A percentile compares a stretch with the other conserved stretches of the same genome.
Conservation (phyloP, 2,113 vertebrate species). For the Salvelinus fontinalis region DNA sequence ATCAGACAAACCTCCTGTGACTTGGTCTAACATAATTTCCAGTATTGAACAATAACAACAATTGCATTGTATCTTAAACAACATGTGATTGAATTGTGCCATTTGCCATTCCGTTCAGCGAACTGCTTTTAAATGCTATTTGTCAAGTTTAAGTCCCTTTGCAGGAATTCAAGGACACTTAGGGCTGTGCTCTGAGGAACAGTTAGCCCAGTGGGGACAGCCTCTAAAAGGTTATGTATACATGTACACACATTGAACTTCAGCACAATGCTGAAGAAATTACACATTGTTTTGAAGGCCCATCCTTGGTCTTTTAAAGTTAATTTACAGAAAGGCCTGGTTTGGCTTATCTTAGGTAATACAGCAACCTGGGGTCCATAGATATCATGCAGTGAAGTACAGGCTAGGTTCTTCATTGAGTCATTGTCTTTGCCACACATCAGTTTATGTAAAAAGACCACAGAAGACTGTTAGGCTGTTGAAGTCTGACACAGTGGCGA, state of each 20-base stretch:
- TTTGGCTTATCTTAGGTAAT: not conserved
- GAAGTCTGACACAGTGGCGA: conserved; percentile 10
- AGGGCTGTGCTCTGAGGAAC: conserved; percentile 20
- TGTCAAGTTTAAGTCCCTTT: not conserved
- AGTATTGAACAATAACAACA: not conserved
- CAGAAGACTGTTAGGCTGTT: accelerated
- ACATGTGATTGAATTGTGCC: not conserved
- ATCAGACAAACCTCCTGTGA: not conserved
- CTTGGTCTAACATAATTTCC: not conserved
- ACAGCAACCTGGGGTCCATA: not conserved
- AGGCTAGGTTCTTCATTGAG: not conserved
- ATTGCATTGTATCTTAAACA: conserved; percentile 16
- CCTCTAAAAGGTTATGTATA: not conserved
- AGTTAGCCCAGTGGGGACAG: not conserved
- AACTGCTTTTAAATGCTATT: not conserved
- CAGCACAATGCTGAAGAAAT: not conserved
- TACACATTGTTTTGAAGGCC: not conserved
- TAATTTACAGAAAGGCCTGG: not conserved
- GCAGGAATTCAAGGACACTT: conserved; percentile 38
- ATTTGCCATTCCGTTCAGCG: not conserved
- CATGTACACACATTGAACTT: conserved; percentile 1
- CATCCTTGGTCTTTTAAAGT: not conserved
- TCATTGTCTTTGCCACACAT: not conserved
- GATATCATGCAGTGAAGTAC: not conserved
- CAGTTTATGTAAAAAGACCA: not conserved